Base-by-base conservation (phyloP, 1,140 invertebrate genomes). In the Bicyclus anynana region DNA sequence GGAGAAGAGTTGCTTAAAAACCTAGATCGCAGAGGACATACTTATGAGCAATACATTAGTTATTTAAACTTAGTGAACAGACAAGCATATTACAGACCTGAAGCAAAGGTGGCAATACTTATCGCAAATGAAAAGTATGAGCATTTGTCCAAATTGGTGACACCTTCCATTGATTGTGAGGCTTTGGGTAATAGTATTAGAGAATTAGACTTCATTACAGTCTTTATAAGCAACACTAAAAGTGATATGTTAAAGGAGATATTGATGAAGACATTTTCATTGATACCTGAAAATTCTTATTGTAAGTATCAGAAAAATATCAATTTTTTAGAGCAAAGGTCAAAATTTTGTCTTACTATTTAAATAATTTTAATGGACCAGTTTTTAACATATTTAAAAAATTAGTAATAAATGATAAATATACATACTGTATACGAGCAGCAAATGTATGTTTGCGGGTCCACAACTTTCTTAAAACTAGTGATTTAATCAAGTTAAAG, bases 151-250 rank as follows among this genome's bases (percentile, higher is more conserved):
- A 81, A 81, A 49, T 60, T 89, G 17, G 72, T 74, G 0, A 87
- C 88, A 23, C 88, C 88, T 9, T 69, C 80, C 7, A 72, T 81
- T 23, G 88, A 89, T 54, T 89, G 88, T 69, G 74, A 79, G 18
- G 71, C 76, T 6, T 59, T 89, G 33, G 77, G 71, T 0, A 48
- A 57, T 9, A 73, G 74, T 55, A 64, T 89, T 26, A 85, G 76
- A 53, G 63, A 62, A 23, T 62, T 87, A 44, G 88, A 80, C 2
- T 89, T 89, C 68, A 69, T 84, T 37, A 68, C 77, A 2, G 58
- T 89, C 5, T 67, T 62, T 37, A 64, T 89, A 33, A 82, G 76
- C 48, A 82, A 89, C 65, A 74, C 77, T 20, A 68, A 52, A 5
- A 77, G 67, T 57, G 18, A 21, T 10, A 42, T 67, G 35, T 68